Evolutionary conservation across 2,797 vertebrate species (phyloP).

Genomic region (Sternotherus odoratus): DNA sequence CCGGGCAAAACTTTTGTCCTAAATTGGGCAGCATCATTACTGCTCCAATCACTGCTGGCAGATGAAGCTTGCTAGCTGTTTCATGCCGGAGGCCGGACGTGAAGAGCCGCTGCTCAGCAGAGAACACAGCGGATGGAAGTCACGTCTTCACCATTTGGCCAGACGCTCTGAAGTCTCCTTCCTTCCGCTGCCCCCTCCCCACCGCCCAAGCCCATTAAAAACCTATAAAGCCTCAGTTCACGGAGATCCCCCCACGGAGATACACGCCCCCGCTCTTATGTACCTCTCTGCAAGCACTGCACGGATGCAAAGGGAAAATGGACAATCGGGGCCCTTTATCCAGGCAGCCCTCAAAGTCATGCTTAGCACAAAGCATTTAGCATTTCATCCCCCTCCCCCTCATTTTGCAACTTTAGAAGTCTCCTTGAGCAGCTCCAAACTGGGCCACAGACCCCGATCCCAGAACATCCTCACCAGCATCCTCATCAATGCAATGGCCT

Average conservation of each 20-base stretch:
- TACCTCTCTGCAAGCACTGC: too few species aligned
- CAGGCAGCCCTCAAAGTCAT: background rate
- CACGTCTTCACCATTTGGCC: background rate
- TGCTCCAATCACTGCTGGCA: background rate
- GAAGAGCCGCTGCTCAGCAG: background rate
- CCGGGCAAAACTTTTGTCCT: background rate
- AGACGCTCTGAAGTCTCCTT: background rate
- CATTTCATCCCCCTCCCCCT: background rate
- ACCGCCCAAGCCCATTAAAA: background rate
- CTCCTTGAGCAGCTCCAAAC: background rate
- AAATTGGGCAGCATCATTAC: background rate
- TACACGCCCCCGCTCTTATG: too few species aligned
- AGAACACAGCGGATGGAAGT: background rate
- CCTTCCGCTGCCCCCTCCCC: background rate
- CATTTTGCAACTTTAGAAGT: background rate
- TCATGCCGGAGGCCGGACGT: background rate
- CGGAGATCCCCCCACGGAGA: background rate
- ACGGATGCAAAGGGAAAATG: slow-evolving; percentile 19
- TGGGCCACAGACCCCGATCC: background rate
- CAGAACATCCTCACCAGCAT: background rate
- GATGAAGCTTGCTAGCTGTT: rapidly evolving
- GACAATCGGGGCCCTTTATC: slow-evolving; percentile 40
- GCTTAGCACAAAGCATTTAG: slow-evolving; percentile 42
- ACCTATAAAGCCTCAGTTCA: slow-evolving; percentile 57
- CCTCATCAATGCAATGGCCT: background rate